Evolutionary conservation across 2,113 vertebrate genomes (phyloP).

Genomic region (Acanthisitta chloris): DNA sequence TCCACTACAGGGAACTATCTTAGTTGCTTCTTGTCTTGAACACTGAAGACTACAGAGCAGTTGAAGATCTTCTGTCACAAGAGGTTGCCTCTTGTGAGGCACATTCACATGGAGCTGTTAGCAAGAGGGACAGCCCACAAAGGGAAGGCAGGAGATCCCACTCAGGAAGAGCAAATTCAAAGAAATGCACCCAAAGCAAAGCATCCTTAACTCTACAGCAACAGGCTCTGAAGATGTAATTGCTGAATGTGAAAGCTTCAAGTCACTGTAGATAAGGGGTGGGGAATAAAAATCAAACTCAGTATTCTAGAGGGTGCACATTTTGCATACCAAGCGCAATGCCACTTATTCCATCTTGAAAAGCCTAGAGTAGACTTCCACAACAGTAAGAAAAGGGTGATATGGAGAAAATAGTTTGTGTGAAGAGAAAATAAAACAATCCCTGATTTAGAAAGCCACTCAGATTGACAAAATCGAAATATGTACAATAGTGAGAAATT

Average conservation of each 20-base stretch:
- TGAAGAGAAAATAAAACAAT: background rate
- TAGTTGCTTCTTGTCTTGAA: background rate
- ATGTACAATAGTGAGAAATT: background rate
- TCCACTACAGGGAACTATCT: background rate
- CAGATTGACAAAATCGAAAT: background rate
- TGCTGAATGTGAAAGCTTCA: background rate
- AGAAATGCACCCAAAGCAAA: background rate
- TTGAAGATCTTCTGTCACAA: background rate
- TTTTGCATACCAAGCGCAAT: background rate
- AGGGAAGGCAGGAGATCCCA: background rate
- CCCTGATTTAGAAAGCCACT: background rate
- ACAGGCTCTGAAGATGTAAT: background rate
- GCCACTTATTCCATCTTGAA: background rate
- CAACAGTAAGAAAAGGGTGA: background rate
- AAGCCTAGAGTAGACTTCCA: background rate
- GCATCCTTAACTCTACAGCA: background rate
- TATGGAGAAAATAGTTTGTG: background rate
- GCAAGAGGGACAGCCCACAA: background rate
- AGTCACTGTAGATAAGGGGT: background rate
- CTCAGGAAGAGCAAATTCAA: background rate
- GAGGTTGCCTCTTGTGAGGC: background rate
- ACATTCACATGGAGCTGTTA: background rate
- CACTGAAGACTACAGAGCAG: background rate
- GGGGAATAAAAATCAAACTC: background rate
- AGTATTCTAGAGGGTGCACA: background rate